phyloP scores from a whole-genome alignment of 1,140 invertebrate genomes.

The Agraylea sexmaculata region DNA sequence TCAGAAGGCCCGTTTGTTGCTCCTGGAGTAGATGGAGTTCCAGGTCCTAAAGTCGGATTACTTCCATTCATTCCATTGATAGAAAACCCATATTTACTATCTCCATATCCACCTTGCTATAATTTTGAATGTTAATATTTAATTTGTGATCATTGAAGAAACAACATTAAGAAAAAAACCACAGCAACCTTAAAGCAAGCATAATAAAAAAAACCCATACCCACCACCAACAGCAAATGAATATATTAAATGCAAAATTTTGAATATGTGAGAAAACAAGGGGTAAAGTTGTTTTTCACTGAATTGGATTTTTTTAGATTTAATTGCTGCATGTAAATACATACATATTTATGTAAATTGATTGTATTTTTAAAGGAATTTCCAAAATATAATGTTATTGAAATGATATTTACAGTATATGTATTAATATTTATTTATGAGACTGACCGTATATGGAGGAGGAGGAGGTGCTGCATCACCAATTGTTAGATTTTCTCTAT shows the following conservation, averaged over 20 bases:
- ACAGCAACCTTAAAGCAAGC: no score
- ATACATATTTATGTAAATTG: no score
- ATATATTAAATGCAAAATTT: no score
- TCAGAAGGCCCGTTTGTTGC: conserved; percentile 22
- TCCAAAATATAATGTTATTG: background rate
- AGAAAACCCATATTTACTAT: conserved; percentile 54
- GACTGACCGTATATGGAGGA: conserved; percentile 58
- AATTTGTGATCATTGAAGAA: no score
- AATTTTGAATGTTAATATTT: no score
- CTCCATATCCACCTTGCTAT: conserved; percentile 36
- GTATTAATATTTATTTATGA: conserved; percentile 8
- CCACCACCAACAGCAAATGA: no score
- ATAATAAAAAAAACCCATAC: no score
- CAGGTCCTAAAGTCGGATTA: conserved; percentile 24
- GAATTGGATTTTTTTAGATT: no score
- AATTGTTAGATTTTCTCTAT: conserved; percentile 41
- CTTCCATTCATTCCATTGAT: conserved; percentile 24
- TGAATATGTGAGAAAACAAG: no score
- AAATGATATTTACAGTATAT: background rate
- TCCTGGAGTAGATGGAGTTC: conserved; percentile 25
- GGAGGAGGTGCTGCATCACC: conserved; percentile 39
- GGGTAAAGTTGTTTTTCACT: no score
- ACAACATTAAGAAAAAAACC: conserved; percentile 8
- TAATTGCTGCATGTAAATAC: no score
- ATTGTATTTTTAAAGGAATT: background rate